phyloP scores from a whole-genome alignment of 2,113 vertebrate genomes.

The Pterocles burchelli region DNA sequence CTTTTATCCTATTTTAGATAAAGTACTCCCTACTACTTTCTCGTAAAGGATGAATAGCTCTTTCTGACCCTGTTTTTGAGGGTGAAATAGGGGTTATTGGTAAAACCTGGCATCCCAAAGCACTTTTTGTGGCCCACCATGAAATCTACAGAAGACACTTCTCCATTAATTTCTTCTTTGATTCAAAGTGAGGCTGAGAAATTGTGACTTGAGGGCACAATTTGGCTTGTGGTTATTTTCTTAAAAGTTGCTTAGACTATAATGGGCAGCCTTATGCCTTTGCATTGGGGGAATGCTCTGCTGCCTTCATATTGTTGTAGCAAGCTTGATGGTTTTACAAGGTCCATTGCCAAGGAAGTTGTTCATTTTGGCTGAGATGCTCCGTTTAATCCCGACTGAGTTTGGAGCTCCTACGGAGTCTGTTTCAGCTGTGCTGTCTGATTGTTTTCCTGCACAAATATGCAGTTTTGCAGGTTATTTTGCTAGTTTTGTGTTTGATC shows the following conservation, averaged over 20 bases:
- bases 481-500: neutral
- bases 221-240: neutral
- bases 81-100: neutral
- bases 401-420: slow-evolving; percentile 14
- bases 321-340: neutral
- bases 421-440: slow-evolving; percentile 21
- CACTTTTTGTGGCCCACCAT: neutral
- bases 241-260: neutral
- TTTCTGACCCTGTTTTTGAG: neutral
- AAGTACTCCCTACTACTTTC: neutral
- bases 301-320: neutral
- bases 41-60: neutral
- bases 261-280: neutral
- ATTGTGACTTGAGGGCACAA: neutral
- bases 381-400: slow-evolving; percentile 19
- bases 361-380: slow-evolving; percentile 57
- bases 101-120: neutral
- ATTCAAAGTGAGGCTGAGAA: neutral
- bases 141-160: neutral
- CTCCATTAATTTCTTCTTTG: neutral
- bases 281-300: neutral
- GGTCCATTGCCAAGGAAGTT: slow-evolving; percentile 32
- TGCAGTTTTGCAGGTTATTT: slow-evolving; percentile 27
- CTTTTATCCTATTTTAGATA: neutral
- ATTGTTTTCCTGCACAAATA: slow-evolving; percentile 52